Conservation (phyloP, 2,113 vertebrate genomes). For the Varanus salvator region DNA sequence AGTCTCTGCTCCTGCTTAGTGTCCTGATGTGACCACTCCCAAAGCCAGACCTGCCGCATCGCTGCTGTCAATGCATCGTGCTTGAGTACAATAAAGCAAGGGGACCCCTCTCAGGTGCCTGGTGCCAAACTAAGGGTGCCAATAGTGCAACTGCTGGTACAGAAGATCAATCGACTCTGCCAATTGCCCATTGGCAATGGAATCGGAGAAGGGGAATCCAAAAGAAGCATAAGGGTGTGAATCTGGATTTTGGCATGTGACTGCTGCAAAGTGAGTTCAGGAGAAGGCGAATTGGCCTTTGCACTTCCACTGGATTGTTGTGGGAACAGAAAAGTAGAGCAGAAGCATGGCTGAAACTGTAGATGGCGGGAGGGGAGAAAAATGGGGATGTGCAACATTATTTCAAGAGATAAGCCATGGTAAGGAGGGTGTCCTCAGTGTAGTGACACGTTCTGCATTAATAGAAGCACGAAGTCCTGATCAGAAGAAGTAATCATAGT, state of each 20-base stretch:
- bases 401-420: neutral
- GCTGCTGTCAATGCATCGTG: neutral
- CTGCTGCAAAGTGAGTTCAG: conserved; percentile 33
- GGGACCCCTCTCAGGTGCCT: neutral
- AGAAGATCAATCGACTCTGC: conserved; percentile 39
- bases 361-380: rapidly evolving
- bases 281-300: conserved; percentile 4
- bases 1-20: conserved; percentile 39
- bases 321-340: neutral
- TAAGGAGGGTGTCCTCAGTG: neutral
- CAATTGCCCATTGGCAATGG: conserved; percentile 45
- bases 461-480: neutral
- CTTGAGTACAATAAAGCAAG: conserved; percentile 34
- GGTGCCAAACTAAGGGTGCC: conserved; percentile 51
- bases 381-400: neutral
- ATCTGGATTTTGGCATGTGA: conserved; percentile 19
- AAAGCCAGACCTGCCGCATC: conserved; percentile 31
- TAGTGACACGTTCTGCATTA: neutral
- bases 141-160: conserved; percentile 20
- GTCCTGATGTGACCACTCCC: conserved; percentile 54
- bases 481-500: neutral
- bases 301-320: neutral
- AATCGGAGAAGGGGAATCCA: neutral
- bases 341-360: neutral
- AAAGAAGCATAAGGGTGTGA: neutral